These are phyloP conservation scores for Seriola aureovittata DNA, from an alignment of 2,113 vertebrate genomes.

Conservation along the genomic window DNA sequence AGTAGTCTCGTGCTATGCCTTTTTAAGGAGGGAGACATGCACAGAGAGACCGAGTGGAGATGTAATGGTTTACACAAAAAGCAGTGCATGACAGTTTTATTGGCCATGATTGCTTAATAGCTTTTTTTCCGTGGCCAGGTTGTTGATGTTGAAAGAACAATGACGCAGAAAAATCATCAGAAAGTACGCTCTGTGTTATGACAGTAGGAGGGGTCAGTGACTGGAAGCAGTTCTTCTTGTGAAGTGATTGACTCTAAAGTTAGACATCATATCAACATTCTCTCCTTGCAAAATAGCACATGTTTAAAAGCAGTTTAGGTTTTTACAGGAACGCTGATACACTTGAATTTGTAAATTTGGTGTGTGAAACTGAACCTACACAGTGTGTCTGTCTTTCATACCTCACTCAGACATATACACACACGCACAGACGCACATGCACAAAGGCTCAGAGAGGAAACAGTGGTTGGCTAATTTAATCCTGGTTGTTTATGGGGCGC, in stretches of 20 bases:
- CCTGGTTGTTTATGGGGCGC: slow-evolving; percentile 58
- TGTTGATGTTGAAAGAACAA: slow-evolving; percentile 44
- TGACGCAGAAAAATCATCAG: slow-evolving; percentile 18
- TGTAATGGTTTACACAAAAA: slow-evolving; percentile 56
- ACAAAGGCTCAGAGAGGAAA: slow-evolving; percentile 49
- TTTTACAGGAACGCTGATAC: slow-evolving; percentile 2
- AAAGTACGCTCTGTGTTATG: slow-evolving; percentile 33
- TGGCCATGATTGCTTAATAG: slow-evolving; percentile 46
- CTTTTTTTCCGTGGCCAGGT: slow-evolving; percentile 33
- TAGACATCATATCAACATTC: slow-evolving; percentile 15
- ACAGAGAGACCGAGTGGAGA: slow-evolving; percentile 30
- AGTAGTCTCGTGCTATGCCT: slow-evolving; percentile 57
- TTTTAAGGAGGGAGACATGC: slow-evolving; percentile 69
- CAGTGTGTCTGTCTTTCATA: neutral
- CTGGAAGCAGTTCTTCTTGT: slow-evolving; percentile 19
- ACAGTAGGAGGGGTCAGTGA: neutral
- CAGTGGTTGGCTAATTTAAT: slow-evolving; percentile 58
- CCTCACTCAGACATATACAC: neutral
- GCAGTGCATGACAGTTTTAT: slow-evolving; percentile 56
- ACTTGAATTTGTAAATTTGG: slow-evolving; percentile 5
- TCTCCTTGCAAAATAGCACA: slow-evolving; percentile 1
- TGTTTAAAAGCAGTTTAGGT: neutral
- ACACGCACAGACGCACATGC: neutral
- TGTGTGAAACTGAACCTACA: neutral
- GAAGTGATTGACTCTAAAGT: slow-evolving; percentile 19